Evolutionary conservation across 2,113 vertebrate species (phyloP).

Genomic region (Felis chaus): DNA sequence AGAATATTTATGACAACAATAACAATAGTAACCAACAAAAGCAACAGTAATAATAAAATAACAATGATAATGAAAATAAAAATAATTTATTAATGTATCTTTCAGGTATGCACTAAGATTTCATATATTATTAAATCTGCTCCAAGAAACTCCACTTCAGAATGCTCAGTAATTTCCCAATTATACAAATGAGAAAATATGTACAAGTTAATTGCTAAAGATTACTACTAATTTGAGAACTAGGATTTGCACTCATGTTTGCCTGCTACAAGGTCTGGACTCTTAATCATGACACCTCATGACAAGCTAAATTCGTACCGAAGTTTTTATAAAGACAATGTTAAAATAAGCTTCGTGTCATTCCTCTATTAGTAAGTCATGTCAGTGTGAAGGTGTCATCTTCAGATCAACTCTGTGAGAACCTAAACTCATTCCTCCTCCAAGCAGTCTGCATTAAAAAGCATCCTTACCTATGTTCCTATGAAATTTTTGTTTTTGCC

Average conservation of each 20-base stretch:
- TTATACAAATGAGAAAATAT: neutral
- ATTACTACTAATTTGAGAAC: neutral
- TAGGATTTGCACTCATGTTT: neutral
- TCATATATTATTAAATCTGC: neutral
- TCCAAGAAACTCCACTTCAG: neutral
- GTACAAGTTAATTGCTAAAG: neutral
- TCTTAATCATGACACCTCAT: neutral
- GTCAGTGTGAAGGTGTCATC: neutral
- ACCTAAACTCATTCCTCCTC: neutral
- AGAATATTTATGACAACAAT: neutral
- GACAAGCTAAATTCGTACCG: neutral
- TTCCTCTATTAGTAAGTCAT: neutral
- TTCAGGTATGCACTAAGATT: neutral
- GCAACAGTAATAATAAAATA: neutral
- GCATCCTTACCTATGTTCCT: neutral
- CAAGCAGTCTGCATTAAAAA: neutral
- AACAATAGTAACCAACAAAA: neutral
- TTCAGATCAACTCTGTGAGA: neutral
- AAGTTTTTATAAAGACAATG: neutral
- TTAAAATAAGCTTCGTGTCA: constrained; percentile 32
- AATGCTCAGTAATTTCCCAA: neutral
- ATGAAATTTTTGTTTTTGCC: neutral
- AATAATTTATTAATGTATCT: neutral
- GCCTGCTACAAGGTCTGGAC: neutral
- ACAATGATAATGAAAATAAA: neutral